Conservation (phyloP, 1,140 invertebrate genomes). For the Paralvinella palmiformis region DNA sequence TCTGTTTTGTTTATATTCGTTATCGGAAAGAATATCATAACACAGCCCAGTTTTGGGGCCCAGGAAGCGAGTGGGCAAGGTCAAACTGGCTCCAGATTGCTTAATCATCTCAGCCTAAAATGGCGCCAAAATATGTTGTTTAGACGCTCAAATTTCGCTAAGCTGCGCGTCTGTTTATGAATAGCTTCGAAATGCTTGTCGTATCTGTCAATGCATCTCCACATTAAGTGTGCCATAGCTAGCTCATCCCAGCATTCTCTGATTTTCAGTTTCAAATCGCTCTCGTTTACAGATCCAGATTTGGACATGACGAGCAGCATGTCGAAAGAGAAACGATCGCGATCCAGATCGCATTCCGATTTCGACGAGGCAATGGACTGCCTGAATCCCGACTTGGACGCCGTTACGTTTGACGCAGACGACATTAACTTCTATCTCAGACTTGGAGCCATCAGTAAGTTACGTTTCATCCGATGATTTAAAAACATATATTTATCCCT, state of each 20-base stretch:
- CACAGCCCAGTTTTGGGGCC: too few relatives aligned
- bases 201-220: too few relatives aligned
- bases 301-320: neutral
- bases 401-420: constrained; percentile 10
- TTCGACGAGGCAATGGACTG: neutral
- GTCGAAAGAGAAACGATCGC: neutral
- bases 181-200: too few relatives aligned
- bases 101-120: too few relatives aligned
- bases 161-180: too few relatives aligned
- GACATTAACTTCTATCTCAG: constrained; percentile 69
- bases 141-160: too few relatives aligned
- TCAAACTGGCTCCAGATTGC: too few relatives aligned
- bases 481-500: neutral
- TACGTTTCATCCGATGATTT: neutral
- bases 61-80: too few relatives aligned
- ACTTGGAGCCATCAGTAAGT: constrained; percentile 82
- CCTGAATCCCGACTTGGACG: neutral
- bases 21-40: too few relatives aligned
- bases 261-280: neutral
- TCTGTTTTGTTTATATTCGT: too few relatives aligned
- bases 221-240: neutral
- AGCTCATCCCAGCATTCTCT: neutral
- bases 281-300: neutral
- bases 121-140: too few relatives aligned
- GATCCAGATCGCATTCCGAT: neutral